Base-by-base conservation (phyloP, 2,113 vertebrate genomes). In the Cochlearius cochlearius region DNA sequence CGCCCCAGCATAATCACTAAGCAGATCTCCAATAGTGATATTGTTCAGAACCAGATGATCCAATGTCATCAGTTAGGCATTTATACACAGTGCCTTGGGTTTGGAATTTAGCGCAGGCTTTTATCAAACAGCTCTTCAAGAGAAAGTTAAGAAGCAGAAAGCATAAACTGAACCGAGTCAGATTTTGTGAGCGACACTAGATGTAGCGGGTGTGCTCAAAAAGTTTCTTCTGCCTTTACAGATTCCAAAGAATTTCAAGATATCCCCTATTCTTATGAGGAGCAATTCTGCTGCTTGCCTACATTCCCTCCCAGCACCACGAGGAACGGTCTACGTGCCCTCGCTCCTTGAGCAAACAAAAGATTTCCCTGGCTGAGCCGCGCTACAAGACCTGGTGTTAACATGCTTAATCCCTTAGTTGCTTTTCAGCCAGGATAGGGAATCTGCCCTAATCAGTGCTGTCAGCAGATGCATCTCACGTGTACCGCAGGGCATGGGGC, bases 241-340 rank as follows among this genome's bases (percentile, higher is more conserved):
- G 32, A 58, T 76, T 79, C 52, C 47, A 62, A 93, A 60, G 32
- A 66, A 27, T 64, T 49, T 69, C 50, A 62, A 74, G 49, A 45
- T n/a, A 77, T 15, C 5, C 5, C 19, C 29, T 50, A 4, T 73
- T 94, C 13, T 69, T 86, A 53, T 4, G 66, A 80, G 15, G 7
- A 92, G 5, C 25, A 79, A 62, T 38, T 72, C 49, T 76, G 39
- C 34, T 66, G 6, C 43, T 83, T 56, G 20, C 9, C 2, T 3
- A 20, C 78, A 49, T 18, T 90, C 21, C 14, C 25, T 62, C 30
- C 38, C 43, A 75, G 29, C 23, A 63, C 32, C 2, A 3, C 0
- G 0, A 68, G 18, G 43, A 83, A 39, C 1, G 2, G 26, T 52
- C 25, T 68, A 15, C 0, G 1, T 0, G 3, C 7, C 9, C 45